Conservation (phyloP, 2,888 invertebrate genomes). For the Eupithecia subumbrata region DNA sequence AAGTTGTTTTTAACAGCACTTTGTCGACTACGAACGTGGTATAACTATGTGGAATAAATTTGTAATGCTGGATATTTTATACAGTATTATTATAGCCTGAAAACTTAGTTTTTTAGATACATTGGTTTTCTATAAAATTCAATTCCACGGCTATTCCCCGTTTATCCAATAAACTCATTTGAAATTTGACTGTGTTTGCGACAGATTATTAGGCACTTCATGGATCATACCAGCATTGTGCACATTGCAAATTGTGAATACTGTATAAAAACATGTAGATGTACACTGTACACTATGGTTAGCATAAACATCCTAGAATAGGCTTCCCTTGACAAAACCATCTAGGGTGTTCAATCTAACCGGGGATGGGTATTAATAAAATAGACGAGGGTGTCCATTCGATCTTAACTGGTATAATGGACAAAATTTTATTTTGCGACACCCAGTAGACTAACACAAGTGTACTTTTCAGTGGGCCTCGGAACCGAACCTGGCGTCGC, state of each 20-base stretch:
- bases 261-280: slow-evolving; percentile 50
- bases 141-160: slow-evolving; percentile 5
- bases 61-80: neutral
- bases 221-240: slow-evolving; percentile 23
- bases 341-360: neutral
- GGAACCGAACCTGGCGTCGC: slow-evolving; percentile 79
- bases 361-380: slow-evolving; percentile 33
- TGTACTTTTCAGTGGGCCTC: slow-evolving; percentile 82
- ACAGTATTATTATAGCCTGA: neutral
- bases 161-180: slow-evolving; percentile 12
- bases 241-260: slow-evolving; percentile 50
- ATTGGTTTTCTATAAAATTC: neutral
- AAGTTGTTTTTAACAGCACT: slow-evolving; percentile 27
- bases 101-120: neutral
- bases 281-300: neutral
- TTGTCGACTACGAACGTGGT: slow-evolving; percentile 3
- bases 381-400: slow-evolving; percentile 38
- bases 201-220: slow-evolving; percentile 26
- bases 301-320: slow-evolving; percentile 1
- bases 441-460: slow-evolving; percentile 76
- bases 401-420: slow-evolving; percentile 39
- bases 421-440: slow-evolving; percentile 46
- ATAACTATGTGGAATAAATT: slow-evolving; percentile 3
- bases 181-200: slow-evolving; percentile 16
- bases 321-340: neutral